Conservation (phyloP, 2,797 vertebrate genomes). For the Benthosema pterotum region DNA sequence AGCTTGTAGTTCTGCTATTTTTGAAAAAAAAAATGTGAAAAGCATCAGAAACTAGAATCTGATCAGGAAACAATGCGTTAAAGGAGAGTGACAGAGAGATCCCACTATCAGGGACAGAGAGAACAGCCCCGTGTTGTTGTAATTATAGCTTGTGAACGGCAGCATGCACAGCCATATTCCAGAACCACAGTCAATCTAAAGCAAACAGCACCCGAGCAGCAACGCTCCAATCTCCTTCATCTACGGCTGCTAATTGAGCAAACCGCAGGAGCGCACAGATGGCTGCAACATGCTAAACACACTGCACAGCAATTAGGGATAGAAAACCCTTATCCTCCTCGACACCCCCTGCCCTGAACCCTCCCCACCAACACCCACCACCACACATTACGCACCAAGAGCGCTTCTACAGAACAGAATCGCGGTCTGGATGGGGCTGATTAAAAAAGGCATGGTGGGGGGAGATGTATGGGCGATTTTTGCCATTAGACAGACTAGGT, state of each 20-base stretch:
- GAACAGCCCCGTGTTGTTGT: constrained; percentile 59
- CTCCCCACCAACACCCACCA: not conserved
- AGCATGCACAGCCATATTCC: constrained; percentile 33
- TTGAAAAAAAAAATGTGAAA: too few species aligned
- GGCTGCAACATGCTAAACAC: constrained; percentile 61
- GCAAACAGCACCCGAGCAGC: constrained; percentile 55
- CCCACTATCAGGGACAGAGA: constrained; percentile 40
- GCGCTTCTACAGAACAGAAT: constrained; percentile 33
- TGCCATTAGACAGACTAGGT: too few species aligned
- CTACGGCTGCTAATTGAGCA: constrained; percentile 69
- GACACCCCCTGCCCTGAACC: not conserved
- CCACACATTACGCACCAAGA: constrained; percentile 40
- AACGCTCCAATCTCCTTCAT: constrained; percentile 59
- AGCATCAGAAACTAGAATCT: too few species aligned
- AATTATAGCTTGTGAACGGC: constrained; percentile 64
- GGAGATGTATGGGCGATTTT: too few species aligned
- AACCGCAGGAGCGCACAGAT: constrained; percentile 68
- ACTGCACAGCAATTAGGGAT: constrained; percentile 68
- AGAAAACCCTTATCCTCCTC: constrained; percentile 10
- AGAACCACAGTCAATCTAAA: constrained; percentile 61
- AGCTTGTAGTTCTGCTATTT: too few species aligned
- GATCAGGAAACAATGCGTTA: too few species aligned
- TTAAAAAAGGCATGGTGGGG: constrained; percentile 14
- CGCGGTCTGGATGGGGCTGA: constrained; percentile 26
- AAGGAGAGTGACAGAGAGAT: constrained; percentile 1